Conservation (phyloP, 2,888 invertebrate species). For the Sarcophaga variegata region DNA sequence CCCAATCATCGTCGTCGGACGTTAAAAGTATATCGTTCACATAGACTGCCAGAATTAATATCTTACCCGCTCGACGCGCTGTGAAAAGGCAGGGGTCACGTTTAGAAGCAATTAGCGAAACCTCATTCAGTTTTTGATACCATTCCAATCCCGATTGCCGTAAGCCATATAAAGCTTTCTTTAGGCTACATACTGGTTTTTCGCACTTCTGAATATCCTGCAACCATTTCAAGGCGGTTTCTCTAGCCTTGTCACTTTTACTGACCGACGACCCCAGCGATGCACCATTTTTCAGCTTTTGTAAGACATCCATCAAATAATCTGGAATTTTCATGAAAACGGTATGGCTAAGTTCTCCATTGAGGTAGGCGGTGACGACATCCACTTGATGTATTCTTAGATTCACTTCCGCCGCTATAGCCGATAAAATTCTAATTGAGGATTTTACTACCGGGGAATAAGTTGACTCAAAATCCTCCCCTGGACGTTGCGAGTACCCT, state of each 20-base stretch:
- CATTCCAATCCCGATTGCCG: conserved; percentile 60
- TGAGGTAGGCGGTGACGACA: conserved; percentile 48
- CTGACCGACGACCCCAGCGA: conserved; percentile 3
- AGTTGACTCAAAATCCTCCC: too few species aligned
- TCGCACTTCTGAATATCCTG: conserved; percentile 9
- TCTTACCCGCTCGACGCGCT: too few species aligned
- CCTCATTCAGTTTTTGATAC: conserved; percentile 55
- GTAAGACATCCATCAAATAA: conserved; percentile 38
- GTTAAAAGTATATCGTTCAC: conserved; percentile 68
- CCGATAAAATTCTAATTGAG: too few species aligned
- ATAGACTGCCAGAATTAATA: conserved; percentile 58
- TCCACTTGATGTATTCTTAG: conserved; percentile 58
- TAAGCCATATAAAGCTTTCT: conserved; percentile 61
- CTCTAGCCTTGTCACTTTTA: conserved; percentile 6
- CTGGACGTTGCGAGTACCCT: too few species aligned
- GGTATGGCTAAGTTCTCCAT: conserved; percentile 50
- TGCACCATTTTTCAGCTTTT: conserved; percentile 37
- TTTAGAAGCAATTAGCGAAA: conserved; percentile 47
- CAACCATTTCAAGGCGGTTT: conserved; percentile 37
- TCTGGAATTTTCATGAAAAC: conserved; percentile 62
- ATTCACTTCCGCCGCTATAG: conserved; percentile 28
- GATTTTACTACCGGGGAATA: too few species aligned
- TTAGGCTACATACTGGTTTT: conserved; percentile 53
- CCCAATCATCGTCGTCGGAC: conserved; percentile 50
- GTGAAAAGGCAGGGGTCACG: conserved; percentile 32